These are phyloP conservation scores for Craseonycteris thonglongyai DNA, from an alignment of 2,113 vertebrate species.

Conservation along the genomic window DNA sequence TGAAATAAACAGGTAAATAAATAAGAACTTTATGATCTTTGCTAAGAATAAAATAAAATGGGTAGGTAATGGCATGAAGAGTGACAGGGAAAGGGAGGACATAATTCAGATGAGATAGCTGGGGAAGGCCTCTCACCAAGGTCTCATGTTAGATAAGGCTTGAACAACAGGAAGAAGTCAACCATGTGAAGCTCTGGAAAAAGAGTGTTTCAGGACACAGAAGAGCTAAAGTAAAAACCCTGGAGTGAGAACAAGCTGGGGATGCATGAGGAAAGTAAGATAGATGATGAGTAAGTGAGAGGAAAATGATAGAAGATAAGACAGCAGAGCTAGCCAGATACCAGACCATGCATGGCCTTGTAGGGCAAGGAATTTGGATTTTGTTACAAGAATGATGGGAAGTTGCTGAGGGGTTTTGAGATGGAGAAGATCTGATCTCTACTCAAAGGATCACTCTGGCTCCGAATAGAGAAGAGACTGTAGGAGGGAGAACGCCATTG, in stretches of 20 bases:
- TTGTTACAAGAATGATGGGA: slow-evolving; percentile 4
- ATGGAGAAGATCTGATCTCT: neutral
- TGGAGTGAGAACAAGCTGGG: neutral
- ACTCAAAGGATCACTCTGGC: neutral
- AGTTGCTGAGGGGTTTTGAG: neutral
- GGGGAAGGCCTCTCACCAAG: neutral
- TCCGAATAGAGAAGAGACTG: neutral
- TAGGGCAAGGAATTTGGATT: slow-evolving; percentile 10
- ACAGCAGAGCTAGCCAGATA: slow-evolving; percentile 10
- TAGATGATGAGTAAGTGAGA: slow-evolving; percentile 19
- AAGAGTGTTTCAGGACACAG: slow-evolving; percentile 32
- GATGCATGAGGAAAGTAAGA: slow-evolving; percentile 16
- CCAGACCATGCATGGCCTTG: neutral
- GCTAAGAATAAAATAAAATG: slow-evolving; percentile 11
- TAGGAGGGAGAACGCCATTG: neutral
- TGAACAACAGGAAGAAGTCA: neutral
- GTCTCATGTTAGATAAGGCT: neutral
- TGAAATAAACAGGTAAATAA: slow-evolving; percentile 6
- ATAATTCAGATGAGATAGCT: neutral
- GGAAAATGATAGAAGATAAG: slow-evolving; percentile 47
- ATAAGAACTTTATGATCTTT: neutral
- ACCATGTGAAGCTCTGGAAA: neutral
- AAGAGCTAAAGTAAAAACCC: slow-evolving; percentile 39
- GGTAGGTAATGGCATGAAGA: neutral
- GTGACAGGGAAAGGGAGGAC: neutral